Evolutionary conservation across 2,113 vertebrate genomes (phyloP).

Genomic region (Zingel zingel): DNA sequence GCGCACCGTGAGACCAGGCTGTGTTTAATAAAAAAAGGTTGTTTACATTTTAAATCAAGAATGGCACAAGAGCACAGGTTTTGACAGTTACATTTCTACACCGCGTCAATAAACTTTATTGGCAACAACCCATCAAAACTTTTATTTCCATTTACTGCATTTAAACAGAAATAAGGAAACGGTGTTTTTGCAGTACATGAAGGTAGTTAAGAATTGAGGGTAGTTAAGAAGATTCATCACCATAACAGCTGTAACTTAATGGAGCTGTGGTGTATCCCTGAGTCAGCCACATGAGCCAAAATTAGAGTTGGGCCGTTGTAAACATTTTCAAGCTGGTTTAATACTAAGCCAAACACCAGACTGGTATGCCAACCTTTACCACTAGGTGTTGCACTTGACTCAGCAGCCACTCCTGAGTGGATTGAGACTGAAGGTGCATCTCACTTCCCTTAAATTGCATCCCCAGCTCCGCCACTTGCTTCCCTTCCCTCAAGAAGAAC

Average conservation of each 20-base stretch:
- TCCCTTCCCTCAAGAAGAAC: too few species aligned
- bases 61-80: conserved; percentile 6
- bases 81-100: conserved; percentile 37
- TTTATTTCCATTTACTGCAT: not conserved
- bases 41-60: conserved; percentile 26
- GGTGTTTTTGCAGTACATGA: not conserved
- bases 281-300: not conserved
- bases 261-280: not conserved
- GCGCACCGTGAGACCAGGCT: not conserved
- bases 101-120: conserved; percentile 19
- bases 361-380: too few species aligned
- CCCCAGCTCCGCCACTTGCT: too few species aligned
- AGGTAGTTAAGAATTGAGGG: not conserved
- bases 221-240: conserved; percentile 12
- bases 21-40: conserved; percentile 27
- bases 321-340: too few species aligned
- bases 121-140: not conserved
- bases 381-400: too few species aligned
- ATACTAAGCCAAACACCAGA: too few species aligned
- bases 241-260: conserved; percentile 3
- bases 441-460: too few species aligned
- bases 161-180: conserved; percentile 14
- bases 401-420: too few species aligned
- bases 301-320: too few species aligned
- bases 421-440: too few species aligned